Percentiles rank a stretch among this genome's conserved stretches.
Evolutionary conservation across 2,113 vertebrate species (phyloP).

Genomic region (Amphilophus citrinellus): DNA sequence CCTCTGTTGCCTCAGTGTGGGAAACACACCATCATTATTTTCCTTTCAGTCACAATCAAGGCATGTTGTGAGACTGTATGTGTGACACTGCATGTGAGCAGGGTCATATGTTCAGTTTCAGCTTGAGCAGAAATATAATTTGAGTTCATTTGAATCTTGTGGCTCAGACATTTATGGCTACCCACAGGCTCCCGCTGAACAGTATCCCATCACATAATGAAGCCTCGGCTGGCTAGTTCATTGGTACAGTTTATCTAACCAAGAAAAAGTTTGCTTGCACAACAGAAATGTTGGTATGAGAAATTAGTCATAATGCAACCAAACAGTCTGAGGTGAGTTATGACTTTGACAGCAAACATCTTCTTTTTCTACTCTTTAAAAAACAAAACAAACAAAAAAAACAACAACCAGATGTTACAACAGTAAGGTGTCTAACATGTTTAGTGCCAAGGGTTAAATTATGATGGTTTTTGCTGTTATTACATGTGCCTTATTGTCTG

Average conservation of each 20-base stretch:
- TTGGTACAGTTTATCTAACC: background rate
- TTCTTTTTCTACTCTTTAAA: background rate
- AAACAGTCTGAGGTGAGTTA: background rate
- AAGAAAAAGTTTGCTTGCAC: background rate
- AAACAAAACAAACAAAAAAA: background rate
- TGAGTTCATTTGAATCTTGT: background rate
- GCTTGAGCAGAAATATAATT: background rate
- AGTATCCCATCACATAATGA: background rate
- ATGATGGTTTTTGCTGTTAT: background rate
- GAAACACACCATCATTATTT: background rate
- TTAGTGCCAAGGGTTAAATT: background rate
- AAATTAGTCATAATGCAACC: background rate
- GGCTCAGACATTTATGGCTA: background rate
- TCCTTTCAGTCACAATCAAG: background rate
- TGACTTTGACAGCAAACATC: background rate
- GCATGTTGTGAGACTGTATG: background rate
- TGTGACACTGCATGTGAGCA: background rate
- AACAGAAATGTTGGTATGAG: background rate
- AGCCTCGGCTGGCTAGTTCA: background rate
- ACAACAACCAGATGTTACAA: background rate
- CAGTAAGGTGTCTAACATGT: background rate
- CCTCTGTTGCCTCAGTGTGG: background rate
- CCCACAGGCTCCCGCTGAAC: background rate
- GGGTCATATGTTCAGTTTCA: background rate
- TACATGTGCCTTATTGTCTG: background rate